These are phyloP conservation scores for Mizuhopecten yessoensis DNA, from an alignment of 1,140 invertebrate genomes.

Conservation along the genomic window DNA sequence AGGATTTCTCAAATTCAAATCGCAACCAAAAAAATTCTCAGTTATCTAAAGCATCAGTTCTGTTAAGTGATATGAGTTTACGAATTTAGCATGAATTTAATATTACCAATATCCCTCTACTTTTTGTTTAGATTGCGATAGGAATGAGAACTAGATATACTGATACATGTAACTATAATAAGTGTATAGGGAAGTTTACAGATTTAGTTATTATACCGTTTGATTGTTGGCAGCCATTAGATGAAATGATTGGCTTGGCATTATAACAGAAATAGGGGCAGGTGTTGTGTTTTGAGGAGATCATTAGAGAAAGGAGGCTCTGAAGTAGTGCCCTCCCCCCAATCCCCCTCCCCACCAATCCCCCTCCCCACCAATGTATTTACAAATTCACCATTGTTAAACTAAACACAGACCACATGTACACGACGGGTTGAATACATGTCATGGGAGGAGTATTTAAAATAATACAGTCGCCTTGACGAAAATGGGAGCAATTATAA, in stretches of 20 bases:
- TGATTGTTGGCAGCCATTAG: not conserved
- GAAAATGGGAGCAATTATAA: not conserved
- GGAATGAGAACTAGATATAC: too few relatives aligned
- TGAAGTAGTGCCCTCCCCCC: not conserved
- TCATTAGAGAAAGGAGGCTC: not conserved
- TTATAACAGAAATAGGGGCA: not conserved
- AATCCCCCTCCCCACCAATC: not conserved
- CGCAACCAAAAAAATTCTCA: too few relatives aligned
- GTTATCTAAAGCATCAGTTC: too few relatives aligned
- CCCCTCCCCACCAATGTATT: not conserved
- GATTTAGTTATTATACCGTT: too few relatives aligned
- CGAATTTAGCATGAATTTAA: too few relatives aligned
- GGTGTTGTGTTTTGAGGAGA: not conserved
- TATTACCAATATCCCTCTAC: too few relatives aligned
- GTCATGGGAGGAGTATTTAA: not conserved
- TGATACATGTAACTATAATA: too few relatives aligned
- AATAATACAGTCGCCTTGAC: not conserved
- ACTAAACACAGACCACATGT: not conserved
- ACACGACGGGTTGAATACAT: not conserved
- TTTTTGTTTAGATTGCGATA: too few relatives aligned
- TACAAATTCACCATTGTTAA: constrained; percentile 26
- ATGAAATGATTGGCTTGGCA: not conserved
- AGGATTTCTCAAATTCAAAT: too few relatives aligned
- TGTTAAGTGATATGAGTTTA: too few relatives aligned
- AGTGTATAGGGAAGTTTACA: too few relatives aligned